These are phyloP conservation scores for Antheraea assamensis DNA, from an alignment of 2,888 invertebrate genomes.

Conservation along the genomic window DNA sequence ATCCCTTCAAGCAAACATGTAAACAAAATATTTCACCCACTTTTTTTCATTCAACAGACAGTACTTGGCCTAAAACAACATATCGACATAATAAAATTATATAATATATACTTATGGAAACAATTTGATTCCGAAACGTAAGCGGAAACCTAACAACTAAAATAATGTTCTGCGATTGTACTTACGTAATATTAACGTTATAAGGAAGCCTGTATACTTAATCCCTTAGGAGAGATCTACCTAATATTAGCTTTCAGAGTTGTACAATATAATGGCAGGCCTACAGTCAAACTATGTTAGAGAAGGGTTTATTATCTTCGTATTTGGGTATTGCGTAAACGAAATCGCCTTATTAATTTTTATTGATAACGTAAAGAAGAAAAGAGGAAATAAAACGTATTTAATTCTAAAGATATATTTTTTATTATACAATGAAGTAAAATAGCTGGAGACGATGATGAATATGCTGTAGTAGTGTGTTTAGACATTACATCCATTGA, in stretches of 20 bases:
- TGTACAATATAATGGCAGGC: neutral
- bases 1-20: no score
- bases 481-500: no score
- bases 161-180: neutral
- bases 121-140: constrained; percentile 1
- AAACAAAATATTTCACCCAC: no score
- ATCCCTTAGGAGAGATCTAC: constrained; percentile 2
- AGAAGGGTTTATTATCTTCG: constrained; percentile 3
- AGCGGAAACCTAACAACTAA: constrained; percentile 1
- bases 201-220: constrained; percentile 6
- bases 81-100: neutral
- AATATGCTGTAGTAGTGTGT: no score
- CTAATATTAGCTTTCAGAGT: constrained; percentile 4
- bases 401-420: neutral
- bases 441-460: neutral
- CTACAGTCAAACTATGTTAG: neutral
- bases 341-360: neutral
- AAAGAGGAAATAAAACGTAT: neutral
- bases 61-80: neutral
- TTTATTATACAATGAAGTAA: neutral
- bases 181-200: neutral
- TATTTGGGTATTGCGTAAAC: neutral
- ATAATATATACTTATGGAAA: neutral
- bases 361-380: neutral
- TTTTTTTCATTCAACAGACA: no score